A percentile compares a stretch with the other conserved stretches of the same genome.
These are phyloP conservation scores for Liodrosophila aerea DNA, from an alignment of 2,888 invertebrate species.

Conservation along the genomic window DNA sequence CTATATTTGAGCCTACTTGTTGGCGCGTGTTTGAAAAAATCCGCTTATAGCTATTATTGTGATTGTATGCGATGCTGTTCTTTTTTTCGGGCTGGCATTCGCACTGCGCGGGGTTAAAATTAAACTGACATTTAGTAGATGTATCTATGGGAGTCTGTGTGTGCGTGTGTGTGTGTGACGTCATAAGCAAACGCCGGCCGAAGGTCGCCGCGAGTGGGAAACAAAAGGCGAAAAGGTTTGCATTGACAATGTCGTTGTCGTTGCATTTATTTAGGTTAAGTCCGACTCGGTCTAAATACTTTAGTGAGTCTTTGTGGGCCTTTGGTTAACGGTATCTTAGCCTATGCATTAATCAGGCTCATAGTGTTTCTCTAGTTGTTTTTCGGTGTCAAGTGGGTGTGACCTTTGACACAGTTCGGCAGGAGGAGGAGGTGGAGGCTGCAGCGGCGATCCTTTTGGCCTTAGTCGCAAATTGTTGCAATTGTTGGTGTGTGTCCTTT, in stretches of 20 bases:
- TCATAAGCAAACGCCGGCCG: slow-evolving; percentile 45
- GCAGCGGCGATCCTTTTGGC: slow-evolving; percentile 30
- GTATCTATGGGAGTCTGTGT: slow-evolving; percentile 32
- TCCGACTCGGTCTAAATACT: slow-evolving; percentile 37
- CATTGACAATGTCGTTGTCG: neutral
- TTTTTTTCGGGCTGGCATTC: slow-evolving; percentile 16
- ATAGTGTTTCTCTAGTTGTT: neutral
- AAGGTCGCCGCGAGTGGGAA: slow-evolving; percentile 57
- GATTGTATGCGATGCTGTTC: neutral
- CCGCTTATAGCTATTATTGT: slow-evolving; percentile 6
- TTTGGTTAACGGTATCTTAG: slow-evolving; percentile 13
- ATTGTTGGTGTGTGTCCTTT: slow-evolving; percentile 47
- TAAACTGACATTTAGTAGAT: slow-evolving; percentile 44
- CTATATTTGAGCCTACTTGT: neutral
- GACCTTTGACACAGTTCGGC: slow-evolving; percentile 27
- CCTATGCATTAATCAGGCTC: slow-evolving; percentile 45
- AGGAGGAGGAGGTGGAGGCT: too few species aligned
- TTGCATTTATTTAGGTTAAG: slow-evolving; percentile 63
- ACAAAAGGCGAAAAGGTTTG: neutral
- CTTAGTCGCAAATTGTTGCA: slow-evolving; percentile 45
- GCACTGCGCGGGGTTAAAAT: slow-evolving; percentile 34
- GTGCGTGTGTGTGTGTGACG: slow-evolving; percentile 47
- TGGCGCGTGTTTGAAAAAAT: slow-evolving; percentile 1
- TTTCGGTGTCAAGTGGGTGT: slow-evolving; percentile 5
- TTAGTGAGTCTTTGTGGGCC: slow-evolving; percentile 23